Conservation (phyloP, 2,888 invertebrate species). For the Vesta saturnalis region DNA sequence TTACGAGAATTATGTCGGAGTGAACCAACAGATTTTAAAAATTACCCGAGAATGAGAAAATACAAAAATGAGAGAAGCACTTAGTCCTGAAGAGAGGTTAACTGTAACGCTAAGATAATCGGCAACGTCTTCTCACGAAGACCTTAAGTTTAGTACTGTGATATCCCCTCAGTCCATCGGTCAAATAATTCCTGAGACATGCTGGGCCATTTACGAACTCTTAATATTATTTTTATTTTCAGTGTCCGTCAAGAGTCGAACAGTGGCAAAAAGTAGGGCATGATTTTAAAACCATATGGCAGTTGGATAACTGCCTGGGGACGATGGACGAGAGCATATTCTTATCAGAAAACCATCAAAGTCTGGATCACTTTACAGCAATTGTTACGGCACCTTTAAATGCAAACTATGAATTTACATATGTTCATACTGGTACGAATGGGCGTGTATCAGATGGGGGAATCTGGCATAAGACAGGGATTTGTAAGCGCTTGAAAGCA, state of each 20-base stretch:
- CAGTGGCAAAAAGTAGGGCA: neutral
- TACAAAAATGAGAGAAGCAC: neutral
- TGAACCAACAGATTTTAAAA: too few relatives aligned
- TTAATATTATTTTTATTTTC: neutral
- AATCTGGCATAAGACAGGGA: neutral
- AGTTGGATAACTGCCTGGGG: neutral
- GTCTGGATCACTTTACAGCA: neutral
- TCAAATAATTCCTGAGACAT: neutral
- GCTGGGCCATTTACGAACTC: neutral
- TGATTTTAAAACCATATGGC: conserved; percentile 1
- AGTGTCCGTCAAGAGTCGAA: neutral
- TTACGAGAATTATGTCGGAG: too few relatives aligned
- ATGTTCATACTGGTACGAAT: too few relatives aligned
- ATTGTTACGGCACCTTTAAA: neutral
- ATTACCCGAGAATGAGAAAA: neutral
- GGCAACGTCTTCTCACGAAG: too few relatives aligned
- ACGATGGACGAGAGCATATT: neutral
- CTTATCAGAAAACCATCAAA: neutral
- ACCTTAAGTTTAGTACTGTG: neutral
- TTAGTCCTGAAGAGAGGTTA: too few relatives aligned
- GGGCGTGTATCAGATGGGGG: conserved; percentile 1
- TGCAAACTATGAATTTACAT: neutral
- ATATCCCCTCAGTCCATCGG: neutral
- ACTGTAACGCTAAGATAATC: neutral
- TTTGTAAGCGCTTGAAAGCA: neutral